Evolutionary conservation across 2,113 vertebrate species (phyloP).

Genomic region (Orycteropus afer): DNA sequence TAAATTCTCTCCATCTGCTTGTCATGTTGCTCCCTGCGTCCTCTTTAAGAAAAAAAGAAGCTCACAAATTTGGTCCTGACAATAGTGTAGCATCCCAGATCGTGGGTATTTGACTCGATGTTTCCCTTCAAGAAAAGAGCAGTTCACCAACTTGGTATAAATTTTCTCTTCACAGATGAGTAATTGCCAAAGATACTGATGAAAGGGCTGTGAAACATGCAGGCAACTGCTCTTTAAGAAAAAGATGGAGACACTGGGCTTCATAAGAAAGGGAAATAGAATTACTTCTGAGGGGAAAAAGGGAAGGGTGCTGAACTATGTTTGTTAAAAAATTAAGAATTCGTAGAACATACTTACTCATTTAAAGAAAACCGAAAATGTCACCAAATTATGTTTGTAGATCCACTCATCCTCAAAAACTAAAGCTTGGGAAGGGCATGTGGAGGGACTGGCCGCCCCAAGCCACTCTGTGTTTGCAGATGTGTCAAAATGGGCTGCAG

Average conservation of each 20-base stretch:
- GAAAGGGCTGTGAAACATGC: not conserved
- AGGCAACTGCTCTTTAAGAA: not conserved
- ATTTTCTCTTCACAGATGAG: slow-evolving; percentile 44
- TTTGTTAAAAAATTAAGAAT: slow-evolving; percentile 34
- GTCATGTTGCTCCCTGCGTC: not conserved
- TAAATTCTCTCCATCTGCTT: not conserved
- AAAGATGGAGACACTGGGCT: not conserved
- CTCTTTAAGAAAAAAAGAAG: not conserved
- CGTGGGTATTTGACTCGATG: not conserved
- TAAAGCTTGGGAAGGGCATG: not conserved
- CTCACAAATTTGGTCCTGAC: not conserved
- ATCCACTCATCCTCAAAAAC: not conserved
- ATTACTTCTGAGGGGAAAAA: not conserved
- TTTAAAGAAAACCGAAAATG: not conserved
- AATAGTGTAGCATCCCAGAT: not conserved
- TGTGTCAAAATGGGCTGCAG: not conserved
- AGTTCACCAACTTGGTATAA: not conserved
- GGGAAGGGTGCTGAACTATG: not conserved
- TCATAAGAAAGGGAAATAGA: slow-evolving; percentile 9
- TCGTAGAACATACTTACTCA: not conserved
- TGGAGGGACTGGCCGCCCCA: not conserved
- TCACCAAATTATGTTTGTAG: not conserved
- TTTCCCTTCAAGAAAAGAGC: slow-evolving; percentile 6
- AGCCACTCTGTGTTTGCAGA: not conserved
- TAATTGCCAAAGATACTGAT: slow-evolving; percentile 7